Evolutionary conservation across 2,888 invertebrate species (phyloP).

Genomic region (Campoplex capitator): DNA sequence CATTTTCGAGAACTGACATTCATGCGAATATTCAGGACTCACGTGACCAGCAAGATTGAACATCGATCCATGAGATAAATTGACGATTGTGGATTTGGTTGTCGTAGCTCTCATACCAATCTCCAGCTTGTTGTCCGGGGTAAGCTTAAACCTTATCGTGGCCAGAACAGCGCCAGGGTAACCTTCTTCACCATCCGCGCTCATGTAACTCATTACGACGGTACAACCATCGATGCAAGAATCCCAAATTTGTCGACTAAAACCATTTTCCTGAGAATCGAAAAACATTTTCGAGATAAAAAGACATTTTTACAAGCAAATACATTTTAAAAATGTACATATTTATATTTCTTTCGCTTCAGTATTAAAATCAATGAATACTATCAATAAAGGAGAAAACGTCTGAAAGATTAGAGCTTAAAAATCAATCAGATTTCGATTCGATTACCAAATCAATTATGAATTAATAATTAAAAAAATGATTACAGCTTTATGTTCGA

Average conservation of each 20-base stretch:
- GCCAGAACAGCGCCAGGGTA: conserved; percentile 87
- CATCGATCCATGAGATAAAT: conserved; percentile 87
- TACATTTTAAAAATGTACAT: neutral
- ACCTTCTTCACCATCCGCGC: conserved; percentile 87
- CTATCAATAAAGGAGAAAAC: neutral
- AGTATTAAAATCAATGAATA: neutral
- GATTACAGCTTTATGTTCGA: neutral
- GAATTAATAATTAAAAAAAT: neutral
- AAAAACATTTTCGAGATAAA: conserved; percentile 17
- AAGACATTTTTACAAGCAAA: neutral
- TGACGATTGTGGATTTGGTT: conserved; percentile 86
- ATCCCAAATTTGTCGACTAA: conserved; percentile 85
- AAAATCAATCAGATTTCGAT: neutral
- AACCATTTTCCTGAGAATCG: conserved; percentile 75
- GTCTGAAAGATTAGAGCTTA: neutral
- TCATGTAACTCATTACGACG: conserved; percentile 85
- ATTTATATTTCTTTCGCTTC: conserved; percentile 77
- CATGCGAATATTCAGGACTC: conserved; percentile 69
- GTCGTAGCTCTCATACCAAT: conserved; percentile 86
- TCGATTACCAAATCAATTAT: conserved; percentile 85
- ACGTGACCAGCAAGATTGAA: conserved; percentile 88
- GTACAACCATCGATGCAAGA: conserved; percentile 83
- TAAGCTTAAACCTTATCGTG: conserved; percentile 85
- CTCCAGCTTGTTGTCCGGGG: conserved; percentile 85
- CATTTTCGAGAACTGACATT: neutral